These are phyloP conservation scores for Laticauda laticaudata DNA, from an alignment of 2,113 vertebrate genomes.

Conservation along the genomic window DNA sequence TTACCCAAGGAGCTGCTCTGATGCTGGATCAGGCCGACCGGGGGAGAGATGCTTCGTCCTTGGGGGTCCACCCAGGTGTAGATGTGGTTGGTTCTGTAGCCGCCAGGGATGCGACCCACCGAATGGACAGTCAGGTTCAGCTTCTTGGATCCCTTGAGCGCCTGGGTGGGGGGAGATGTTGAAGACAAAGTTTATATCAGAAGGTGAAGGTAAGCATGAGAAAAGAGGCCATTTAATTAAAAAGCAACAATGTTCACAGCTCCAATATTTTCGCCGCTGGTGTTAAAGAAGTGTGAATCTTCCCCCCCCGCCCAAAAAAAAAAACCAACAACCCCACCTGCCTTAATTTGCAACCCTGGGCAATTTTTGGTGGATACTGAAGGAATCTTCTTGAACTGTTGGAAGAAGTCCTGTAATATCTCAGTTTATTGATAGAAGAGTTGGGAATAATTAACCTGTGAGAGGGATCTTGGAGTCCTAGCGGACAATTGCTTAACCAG, in stretches of 20 bases:
- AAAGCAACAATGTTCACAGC: background rate
- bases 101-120: constrained; percentile 89
- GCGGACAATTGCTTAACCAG: no score
- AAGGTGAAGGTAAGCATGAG: rapidly evolving
- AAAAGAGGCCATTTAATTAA: background rate
- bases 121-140: constrained; percentile 87
- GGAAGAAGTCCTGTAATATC: background rate
- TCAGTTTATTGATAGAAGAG: no score
- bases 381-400: background rate
- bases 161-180: constrained; percentile 64
- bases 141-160: constrained; percentile 95
- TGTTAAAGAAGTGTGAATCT: background rate
- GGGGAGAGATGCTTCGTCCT: constrained; percentile 88
- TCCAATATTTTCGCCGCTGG: background rate
- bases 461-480: no score
- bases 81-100: constrained; percentile 95
- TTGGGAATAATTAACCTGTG: no score
- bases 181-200: background rate
- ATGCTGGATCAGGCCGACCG: constrained; percentile 78
- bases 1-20: constrained; percentile 75
- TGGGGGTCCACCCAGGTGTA: constrained; percentile 98
- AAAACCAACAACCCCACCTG: background rate
- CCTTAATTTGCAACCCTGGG: background rate
- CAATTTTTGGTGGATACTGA: background rate
- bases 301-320: no score